These are phyloP conservation scores for Elephas maximus DNA, from an alignment of 2,113 vertebrate genomes.

Conservation along the genomic window DNA sequence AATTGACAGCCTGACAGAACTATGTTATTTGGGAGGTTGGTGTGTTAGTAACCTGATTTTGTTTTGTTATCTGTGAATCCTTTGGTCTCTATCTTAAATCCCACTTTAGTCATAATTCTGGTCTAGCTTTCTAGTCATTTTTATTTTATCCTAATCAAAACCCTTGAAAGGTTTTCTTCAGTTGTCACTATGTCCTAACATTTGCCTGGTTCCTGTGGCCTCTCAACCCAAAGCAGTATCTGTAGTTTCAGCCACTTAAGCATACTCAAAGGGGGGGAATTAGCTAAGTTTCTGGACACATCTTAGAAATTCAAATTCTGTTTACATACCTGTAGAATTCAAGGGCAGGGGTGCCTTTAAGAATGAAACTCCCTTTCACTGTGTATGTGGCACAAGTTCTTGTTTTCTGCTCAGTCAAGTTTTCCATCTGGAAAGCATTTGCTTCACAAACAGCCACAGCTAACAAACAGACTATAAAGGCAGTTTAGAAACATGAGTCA, in stretches of 20 bases:
- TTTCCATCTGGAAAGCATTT: slow-evolving; percentile 77
- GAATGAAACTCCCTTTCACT: background rate
- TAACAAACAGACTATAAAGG: slow-evolving; percentile 48
- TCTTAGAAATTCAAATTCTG: background rate
- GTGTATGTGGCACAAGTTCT: slow-evolving; percentile 35
- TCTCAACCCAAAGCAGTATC: background rate
- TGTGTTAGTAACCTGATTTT: background rate
- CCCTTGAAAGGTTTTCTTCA: slow-evolving; percentile 12
- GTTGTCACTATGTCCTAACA: background rate
- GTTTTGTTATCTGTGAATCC: slow-evolving; percentile 52
- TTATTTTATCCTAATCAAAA: slow-evolving; percentile 35
- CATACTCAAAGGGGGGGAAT: background rate
- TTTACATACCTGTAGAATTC: background rate
- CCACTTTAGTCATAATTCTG: slow-evolving; percentile 25
- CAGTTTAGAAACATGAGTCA: slow-evolving; percentile 47
- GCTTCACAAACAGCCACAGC: slow-evolving; percentile 51
- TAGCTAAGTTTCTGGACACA: background rate
- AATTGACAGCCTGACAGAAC: background rate
- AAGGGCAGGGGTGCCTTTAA: slow-evolving; percentile 10
- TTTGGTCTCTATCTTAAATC: slow-evolving; percentile 46
- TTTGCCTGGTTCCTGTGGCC: background rate
- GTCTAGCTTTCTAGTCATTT: slow-evolving; percentile 52
- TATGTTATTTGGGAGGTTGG: background rate
- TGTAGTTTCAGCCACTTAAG: background rate
- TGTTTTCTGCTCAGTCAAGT: slow-evolving; percentile 61